Percentiles rank a stretch among this genome's conserved stretches.
These are phyloP conservation scores for Aurelia aurita DNA, from an alignment of 30 jellyfish, hydroid and myxozoan genomes.

Conservation along the genomic window DNA sequence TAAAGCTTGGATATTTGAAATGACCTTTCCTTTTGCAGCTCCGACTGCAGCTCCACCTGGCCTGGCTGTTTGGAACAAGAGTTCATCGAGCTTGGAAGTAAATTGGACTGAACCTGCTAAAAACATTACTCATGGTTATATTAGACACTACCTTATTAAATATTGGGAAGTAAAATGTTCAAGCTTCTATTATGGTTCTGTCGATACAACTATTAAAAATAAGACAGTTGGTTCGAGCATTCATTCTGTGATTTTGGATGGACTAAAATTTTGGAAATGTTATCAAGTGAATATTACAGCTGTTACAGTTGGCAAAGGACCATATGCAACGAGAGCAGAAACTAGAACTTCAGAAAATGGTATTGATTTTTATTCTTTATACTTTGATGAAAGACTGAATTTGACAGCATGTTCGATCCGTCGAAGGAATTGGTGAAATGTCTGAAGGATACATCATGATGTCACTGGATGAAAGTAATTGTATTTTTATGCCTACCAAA, in stretches of 20 bases:
- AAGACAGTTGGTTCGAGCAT: background rate
- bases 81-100: slow-evolving; percentile 10
- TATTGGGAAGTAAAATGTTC: slow-evolving; percentile 4
- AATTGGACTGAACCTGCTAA: slow-evolving; percentile 2
- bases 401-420: too few relatives aligned
- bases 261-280: slow-evolving; percentile 14
- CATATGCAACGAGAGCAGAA: background rate
- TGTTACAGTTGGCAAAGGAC: slow-evolving; percentile 13
- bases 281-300: slow-evolving; percentile 23
- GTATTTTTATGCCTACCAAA: too few relatives aligned
- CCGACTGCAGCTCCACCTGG: too few relatives aligned
- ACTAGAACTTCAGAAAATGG: slow-evolving; percentile 26
- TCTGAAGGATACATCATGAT: too few relatives aligned
- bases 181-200: background rate
- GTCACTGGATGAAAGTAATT: too few relatives aligned
- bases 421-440: too few relatives aligned
- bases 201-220: background rate
- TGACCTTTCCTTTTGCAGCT: too few relatives aligned
- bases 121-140: too few relatives aligned
- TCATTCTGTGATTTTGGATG: too few relatives aligned
- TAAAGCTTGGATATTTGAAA: too few relatives aligned
- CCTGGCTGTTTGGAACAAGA: background rate
- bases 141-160: background rate
- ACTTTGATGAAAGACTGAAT: too few relatives aligned
- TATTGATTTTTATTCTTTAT: background rate